Percentiles rank a stretch among this genome's conserved stretches.
Evolutionary conservation across 2,113 vertebrate species (phyloP).

Genomic region (Scytalopus superciliaris): DNA sequence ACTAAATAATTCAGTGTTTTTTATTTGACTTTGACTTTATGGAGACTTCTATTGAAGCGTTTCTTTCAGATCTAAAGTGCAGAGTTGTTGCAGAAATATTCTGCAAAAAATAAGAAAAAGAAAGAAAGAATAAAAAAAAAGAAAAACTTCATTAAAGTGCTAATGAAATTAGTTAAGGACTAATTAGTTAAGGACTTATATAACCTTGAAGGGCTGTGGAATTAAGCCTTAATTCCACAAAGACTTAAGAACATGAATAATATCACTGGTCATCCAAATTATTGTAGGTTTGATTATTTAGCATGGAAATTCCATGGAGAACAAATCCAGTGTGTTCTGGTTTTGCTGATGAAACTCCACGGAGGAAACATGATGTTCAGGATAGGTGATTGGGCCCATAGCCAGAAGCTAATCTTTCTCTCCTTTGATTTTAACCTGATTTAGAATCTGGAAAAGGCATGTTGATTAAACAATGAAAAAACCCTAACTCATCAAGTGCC

Average conservation of each 20-base stretch:
- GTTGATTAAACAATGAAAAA: not conserved
- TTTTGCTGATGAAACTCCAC: not conserved
- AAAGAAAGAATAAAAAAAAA: not conserved
- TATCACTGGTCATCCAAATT: not conserved
- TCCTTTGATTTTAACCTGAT: not conserved
- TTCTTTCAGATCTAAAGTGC: constrained; percentile 26
- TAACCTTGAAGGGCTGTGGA: constrained; percentile 8
- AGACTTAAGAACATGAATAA: not conserved
- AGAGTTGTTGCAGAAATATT: constrained; percentile 16
- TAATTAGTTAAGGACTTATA: not conserved
- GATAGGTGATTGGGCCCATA: not conserved
- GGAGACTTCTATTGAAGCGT: constrained; percentile 16
- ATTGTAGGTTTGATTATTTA: not conserved
- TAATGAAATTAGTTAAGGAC: not conserved
- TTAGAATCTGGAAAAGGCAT: not conserved
- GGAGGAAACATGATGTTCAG: not conserved
- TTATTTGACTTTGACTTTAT: constrained; percentile 63
- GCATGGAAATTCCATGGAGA: not conserved
- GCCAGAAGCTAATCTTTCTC: not conserved
- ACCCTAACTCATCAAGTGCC: not conserved
- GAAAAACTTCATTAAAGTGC: not conserved
- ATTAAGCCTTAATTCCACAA: not conserved
- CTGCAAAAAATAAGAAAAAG: not conserved
- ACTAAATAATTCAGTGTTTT: constrained; percentile 43
- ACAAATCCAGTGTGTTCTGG: not conserved